Evolutionary conservation across 1,140 invertebrate species (phyloP), one percentile per base, ranked within the genome.

Genomic region (Anastatus disparis): DNA sequence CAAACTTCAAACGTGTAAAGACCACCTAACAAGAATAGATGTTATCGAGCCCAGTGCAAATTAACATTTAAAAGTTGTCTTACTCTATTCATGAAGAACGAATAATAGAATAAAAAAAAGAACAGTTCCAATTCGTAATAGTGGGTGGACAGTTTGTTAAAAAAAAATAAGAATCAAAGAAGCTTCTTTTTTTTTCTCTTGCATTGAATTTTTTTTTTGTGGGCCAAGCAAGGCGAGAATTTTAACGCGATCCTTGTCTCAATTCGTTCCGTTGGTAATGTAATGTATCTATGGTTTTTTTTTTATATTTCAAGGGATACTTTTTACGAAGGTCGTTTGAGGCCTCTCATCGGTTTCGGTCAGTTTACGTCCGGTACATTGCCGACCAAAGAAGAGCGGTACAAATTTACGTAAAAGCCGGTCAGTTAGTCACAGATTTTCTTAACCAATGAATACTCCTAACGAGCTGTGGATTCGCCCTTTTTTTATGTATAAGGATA

Each of bases 31-130:
- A 35, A 29, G 44, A 12, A 40, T 20, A 17, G 9, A 31, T 44
- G 35, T 65, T 65, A 65, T 66, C 64, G 52, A 66, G 26, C 17
- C n/a, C 52, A 42, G 17, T 40, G 52, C 40, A 66, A 66, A 66
- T 66, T 22, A 52, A 56, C 35, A 27, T 65, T 55, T 53, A 55
- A 65, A 24, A 56, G 52, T 12, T 17, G 50, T 40, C 26, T 55
- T 13, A 26, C 31, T 35, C 24, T 1, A 52, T 4, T 10, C 31
- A 35, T 35, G 31, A 10, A 35, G 56, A 31, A 63, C 1, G 20
- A 63, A 48, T 17, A 12, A 13, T 9, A 44, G 26, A 10, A 52
- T 40, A 31, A 20, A 46, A 31, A 31, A 46, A 67, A 58, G 53
- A n/a, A 65, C 35, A 42, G 38, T 22, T 40, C 22, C 50, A 24